phyloP scores from a whole-genome alignment of 2,113 vertebrate species.

The Ancistrus triradiatus region DNA sequence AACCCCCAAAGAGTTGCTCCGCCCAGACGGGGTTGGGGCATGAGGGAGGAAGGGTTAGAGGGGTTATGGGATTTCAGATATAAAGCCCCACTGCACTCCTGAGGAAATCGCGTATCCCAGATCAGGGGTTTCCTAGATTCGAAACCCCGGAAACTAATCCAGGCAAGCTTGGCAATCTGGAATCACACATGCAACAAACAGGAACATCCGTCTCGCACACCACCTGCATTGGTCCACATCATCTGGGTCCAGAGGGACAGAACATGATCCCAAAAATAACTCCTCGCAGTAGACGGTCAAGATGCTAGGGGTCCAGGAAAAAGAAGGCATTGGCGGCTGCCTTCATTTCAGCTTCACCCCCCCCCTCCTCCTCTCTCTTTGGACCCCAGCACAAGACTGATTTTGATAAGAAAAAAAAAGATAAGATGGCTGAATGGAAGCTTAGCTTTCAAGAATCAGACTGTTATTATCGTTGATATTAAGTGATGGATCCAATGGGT shows the following conservation, averaged over 20 bases:
- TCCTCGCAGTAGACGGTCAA: neutral
- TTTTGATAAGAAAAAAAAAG: too few relatives aligned
- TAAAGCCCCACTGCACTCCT: too few relatives aligned
- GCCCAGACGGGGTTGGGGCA: neutral
- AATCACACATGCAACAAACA: neutral
- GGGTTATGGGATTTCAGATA: neutral
- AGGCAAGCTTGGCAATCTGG: neutral
- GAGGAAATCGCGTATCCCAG: neutral
- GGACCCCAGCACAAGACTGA: too few relatives aligned
- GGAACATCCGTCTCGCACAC: neutral
- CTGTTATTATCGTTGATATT: neutral
- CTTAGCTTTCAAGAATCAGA: constrained; percentile 5
- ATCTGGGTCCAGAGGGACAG: too few relatives aligned
- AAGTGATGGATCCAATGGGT: too few relatives aligned
- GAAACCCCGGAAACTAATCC: neutral
- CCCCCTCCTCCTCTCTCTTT: too few relatives aligned
- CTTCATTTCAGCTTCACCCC: constrained; percentile 16
- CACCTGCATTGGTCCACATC: neutral
- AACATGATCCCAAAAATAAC: neutral
- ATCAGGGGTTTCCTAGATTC: constrained; percentile 14
- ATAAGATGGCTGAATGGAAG: too few relatives aligned
- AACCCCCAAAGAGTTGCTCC: too few relatives aligned
- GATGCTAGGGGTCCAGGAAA: neutral
- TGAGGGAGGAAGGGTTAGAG: neutral
- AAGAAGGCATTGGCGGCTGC: neutral